Evolutionary conservation across 2,797 vertebrate species (phyloP).

Genomic region (Chaenodraco wilsoni): DNA sequence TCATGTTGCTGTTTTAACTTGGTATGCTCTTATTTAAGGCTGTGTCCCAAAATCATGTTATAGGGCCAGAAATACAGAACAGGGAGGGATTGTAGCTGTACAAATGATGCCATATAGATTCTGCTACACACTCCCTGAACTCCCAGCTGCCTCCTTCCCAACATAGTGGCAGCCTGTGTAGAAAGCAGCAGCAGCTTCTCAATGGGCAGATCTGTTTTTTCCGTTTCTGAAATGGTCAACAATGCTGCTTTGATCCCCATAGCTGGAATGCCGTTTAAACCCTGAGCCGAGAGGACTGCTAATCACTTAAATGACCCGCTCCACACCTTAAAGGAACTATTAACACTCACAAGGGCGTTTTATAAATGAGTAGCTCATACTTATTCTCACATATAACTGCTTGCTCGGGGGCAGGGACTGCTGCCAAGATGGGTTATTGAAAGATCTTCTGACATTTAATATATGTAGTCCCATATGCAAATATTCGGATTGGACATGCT

Average conservation of each 20-base stretch:
- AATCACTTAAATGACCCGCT: slow-evolving; percentile 35
- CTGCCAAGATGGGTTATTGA: neutral
- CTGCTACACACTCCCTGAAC: slow-evolving; percentile 22
- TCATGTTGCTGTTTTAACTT: slow-evolving; percentile 8
- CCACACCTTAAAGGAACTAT: slow-evolving; percentile 25
- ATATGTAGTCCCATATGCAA: neutral
- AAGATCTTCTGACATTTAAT: neutral
- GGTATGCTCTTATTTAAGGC: slow-evolving; percentile 1
- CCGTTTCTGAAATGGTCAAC: slow-evolving; percentile 42
- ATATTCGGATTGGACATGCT: neutral
- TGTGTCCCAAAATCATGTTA: slow-evolving; percentile 13
- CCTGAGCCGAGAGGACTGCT: slow-evolving; percentile 44
- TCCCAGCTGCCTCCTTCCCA: slow-evolving; percentile 50
- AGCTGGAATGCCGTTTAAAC: slow-evolving; percentile 48
- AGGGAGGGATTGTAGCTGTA: slow-evolving; percentile 38
- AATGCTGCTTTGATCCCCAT: slow-evolving; percentile 60
- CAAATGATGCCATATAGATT: slow-evolving; percentile 48
- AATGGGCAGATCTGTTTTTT: slow-evolving; percentile 53
- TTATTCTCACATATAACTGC: slow-evolving; percentile 15
- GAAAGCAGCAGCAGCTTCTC: slow-evolving; percentile 53
- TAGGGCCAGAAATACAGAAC: neutral
- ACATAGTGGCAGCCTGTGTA: slow-evolving; percentile 66
- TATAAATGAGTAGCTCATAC: slow-evolving; percentile 34
- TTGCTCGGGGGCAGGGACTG: slow-evolving; percentile 1
- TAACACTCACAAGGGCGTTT: slow-evolving; percentile 29